Percentiles rank a stretch among this genome's conserved stretches.
phyloP scores from a whole-genome alignment of 2,888 invertebrate species.

The Parnassius glacialis region DNA sequence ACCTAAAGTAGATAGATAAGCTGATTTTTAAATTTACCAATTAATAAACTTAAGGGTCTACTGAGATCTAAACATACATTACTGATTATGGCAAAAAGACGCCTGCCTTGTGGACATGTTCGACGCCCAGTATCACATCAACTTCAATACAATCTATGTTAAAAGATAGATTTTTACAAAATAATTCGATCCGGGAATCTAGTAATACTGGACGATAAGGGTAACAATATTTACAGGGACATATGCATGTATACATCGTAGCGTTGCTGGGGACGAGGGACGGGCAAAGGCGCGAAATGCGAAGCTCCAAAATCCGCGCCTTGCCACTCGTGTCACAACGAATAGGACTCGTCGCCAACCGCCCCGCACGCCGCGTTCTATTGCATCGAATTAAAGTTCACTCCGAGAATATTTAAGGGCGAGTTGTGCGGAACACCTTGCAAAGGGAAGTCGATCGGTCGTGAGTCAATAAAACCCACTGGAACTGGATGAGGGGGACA shows the following conservation, averaged over 20 bases:
- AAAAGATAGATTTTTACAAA: slow-evolving; percentile 23
- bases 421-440: slow-evolving; percentile 82
- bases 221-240: slow-evolving; percentile 50
- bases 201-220: slow-evolving; percentile 39
- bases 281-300: slow-evolving; percentile 34
- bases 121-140: slow-evolving; percentile 30
- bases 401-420: slow-evolving; percentile 86
- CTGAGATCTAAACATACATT: slow-evolving; percentile 70
- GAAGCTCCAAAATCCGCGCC: slow-evolving; percentile 40
- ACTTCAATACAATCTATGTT: slow-evolving; percentile 28
- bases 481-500: slow-evolving; percentile 84
- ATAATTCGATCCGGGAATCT: slow-evolving; percentile 27
- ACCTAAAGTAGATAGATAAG: slow-evolving; percentile 31
- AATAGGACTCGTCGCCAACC: slow-evolving; percentile 48
- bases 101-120: slow-evolving; percentile 23
- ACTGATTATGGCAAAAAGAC: slow-evolving; percentile 58
- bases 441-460: slow-evolving; percentile 85
- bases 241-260: slow-evolving; percentile 51
- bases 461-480: slow-evolving; percentile 86
- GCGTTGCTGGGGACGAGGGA: slow-evolving; percentile 35
- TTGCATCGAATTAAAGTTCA: slow-evolving; percentile 90
- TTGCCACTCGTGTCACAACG: slow-evolving; percentile 69
- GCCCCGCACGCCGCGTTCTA: slow-evolving; percentile 72
- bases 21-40: slow-evolving; percentile 37
- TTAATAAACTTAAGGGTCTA: slow-evolving; percentile 59